These are phyloP conservation scores for Apis laboriosa DNA, from an alignment of 1,140 invertebrate species.

Conservation along the genomic window DNA sequence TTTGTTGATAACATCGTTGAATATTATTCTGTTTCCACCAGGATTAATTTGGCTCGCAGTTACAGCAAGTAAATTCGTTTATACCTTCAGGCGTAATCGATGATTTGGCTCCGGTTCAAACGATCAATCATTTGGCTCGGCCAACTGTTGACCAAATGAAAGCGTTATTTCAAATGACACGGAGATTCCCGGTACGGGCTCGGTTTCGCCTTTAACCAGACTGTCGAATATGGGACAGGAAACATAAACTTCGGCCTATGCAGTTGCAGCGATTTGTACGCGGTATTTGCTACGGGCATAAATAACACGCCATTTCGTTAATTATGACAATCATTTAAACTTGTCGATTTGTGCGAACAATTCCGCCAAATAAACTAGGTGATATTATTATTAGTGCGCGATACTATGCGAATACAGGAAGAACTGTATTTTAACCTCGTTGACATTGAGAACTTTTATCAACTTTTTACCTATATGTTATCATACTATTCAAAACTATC, in stretches of 20 bases:
- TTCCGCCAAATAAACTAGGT: not conserved
- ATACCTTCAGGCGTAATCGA: conserved; percentile 40
- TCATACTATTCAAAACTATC: no score
- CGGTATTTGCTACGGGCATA: conserved; percentile 21
- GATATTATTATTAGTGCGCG: not conserved
- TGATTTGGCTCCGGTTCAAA: conserved; percentile 26
- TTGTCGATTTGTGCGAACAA: not conserved
- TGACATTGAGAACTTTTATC: no score
- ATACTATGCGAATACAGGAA: no score
- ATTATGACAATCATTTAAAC: conserved; percentile 40
- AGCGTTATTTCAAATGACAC: conserved; percentile 51
- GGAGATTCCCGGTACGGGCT: not conserved
- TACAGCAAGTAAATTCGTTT: conserved; percentile 44
- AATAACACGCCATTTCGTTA: conserved; percentile 40
- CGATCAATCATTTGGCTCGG: conserved; percentile 40
- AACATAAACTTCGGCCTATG: conserved; percentile 43
- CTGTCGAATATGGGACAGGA: conserved; percentile 29
- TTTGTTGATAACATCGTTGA: not conserved
- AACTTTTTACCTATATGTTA: no score
- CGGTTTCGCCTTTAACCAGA: conserved; percentile 52
- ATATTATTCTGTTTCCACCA: not conserved
- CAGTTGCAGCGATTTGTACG: conserved; percentile 29
- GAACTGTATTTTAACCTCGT: no score
- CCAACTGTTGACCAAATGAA: conserved; percentile 52
- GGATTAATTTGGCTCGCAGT: conserved; percentile 23